phyloP scores from a whole-genome alignment of 2,113 vertebrate species.

The Oryzias melastigma region DNA sequence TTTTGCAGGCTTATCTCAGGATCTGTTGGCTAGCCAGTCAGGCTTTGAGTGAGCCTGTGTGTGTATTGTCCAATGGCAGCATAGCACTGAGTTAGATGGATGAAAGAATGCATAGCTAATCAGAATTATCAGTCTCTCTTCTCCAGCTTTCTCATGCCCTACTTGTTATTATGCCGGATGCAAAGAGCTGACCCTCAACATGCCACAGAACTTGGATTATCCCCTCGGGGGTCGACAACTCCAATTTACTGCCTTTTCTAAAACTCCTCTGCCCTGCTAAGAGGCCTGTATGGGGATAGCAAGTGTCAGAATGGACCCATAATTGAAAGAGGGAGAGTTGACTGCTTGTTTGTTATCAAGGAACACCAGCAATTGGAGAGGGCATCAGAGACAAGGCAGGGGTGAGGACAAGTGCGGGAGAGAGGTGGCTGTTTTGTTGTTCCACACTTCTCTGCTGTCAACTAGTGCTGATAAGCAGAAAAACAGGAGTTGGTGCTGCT shows the following conservation, averaged over 20 bases:
- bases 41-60: constrained; percentile 21
- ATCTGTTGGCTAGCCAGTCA: constrained; percentile 43
- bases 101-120: constrained; percentile 50
- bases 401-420: constrained; percentile 20
- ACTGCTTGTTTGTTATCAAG: constrained; percentile 56
- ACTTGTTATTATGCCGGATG: constrained; percentile 47
- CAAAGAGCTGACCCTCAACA: constrained; percentile 54
- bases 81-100: constrained; percentile 27
- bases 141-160: constrained; percentile 35
- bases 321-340: constrained; percentile 58
- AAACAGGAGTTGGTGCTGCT: constrained; percentile 7
- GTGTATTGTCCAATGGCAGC: constrained; percentile 13
- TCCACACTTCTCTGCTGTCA: constrained; percentile 14
- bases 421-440: constrained; percentile 32
- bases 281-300: constrained; percentile 28
- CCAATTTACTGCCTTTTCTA: constrained; percentile 50
- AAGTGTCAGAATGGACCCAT: constrained; percentile 39
- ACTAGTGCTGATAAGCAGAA: constrained; percentile 4
- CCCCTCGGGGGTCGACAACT: constrained; percentile 41
- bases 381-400: constrained; percentile 26
- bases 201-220: constrained; percentile 53
- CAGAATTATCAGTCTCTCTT: constrained; percentile 49
- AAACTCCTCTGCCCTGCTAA: constrained; percentile 34
- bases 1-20: constrained; percentile 48
- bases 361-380: constrained; percentile 38